Conservation (phyloP, 2,113 vertebrate species). For the Calyptommatus sinebrachiatus region DNA sequence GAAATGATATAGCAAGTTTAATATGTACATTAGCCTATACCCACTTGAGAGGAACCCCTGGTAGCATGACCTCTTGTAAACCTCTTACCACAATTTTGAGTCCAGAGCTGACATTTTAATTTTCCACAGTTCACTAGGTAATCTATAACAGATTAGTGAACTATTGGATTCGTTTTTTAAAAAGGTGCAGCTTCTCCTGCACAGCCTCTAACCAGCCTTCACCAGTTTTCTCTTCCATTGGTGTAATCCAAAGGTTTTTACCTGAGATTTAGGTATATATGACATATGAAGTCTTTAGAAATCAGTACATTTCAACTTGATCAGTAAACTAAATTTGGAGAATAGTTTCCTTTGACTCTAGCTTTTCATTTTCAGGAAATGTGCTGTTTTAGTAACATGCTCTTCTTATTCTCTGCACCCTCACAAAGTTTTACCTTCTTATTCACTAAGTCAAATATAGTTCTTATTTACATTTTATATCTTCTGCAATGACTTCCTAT, state of each 20-base stretch:
- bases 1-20: neutral
- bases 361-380: neutral
- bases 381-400: neutral
- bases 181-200: neutral
- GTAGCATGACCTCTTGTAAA: neutral
- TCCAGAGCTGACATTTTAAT: neutral
- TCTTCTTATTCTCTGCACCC: neutral
- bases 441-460: neutral
- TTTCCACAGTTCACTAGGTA: neutral
- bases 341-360: neutral
- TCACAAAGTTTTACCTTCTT: neutral
- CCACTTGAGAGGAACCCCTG: neutral
- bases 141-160: too few relatives aligned
- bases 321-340: neutral
- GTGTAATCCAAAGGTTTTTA: neutral
- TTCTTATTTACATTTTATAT: neutral
- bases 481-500: neutral
- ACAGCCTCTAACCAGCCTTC: neutral
- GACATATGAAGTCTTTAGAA: neutral
- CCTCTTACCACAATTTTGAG: neutral
- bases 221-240: neutral
- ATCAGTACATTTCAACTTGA: neutral
- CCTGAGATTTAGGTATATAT: neutral
- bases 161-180: neutral
- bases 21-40: neutral